These are phyloP conservation scores for Calidris pugnax DNA, from an alignment of 2,113 vertebrate genomes.

Conservation along the genomic window DNA sequence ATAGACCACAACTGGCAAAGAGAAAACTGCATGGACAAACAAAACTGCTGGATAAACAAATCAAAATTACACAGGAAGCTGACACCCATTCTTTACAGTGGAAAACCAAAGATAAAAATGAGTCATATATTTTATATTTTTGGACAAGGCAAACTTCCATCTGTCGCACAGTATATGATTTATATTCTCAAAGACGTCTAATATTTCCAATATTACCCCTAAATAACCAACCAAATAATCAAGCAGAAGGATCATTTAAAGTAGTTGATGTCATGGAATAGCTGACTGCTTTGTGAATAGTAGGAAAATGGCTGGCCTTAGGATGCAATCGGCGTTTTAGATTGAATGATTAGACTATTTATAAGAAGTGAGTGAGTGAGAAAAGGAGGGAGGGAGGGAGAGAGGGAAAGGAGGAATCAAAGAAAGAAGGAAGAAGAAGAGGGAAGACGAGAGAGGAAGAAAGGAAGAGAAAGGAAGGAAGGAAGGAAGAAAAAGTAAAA, in stretches of 20 bases:
- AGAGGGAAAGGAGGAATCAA: neutral
- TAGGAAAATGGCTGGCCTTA: neutral
- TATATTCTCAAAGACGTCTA: constrained; percentile 70
- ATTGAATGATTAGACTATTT: neutral
- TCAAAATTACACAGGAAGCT: constrained; percentile 84
- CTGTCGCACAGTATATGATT: constrained; percentile 69
- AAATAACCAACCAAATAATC: constrained; percentile 67
- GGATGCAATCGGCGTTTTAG: constrained; percentile 21
- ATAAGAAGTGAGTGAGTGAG: neutral
- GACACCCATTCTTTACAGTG: constrained; percentile 77
- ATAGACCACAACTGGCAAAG: constrained; percentile 81
- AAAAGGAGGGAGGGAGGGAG: neutral
- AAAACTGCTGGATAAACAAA: constrained; percentile 91
- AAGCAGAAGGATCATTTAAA: constrained; percentile 70
- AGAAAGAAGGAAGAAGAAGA: neutral
- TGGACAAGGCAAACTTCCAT: constrained; percentile 73
- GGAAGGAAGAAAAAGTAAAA: neutral
- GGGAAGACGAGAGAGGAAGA: neutral
- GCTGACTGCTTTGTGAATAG: constrained; percentile 25
- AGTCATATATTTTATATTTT: constrained; percentile 78
- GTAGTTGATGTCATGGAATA: constrained; percentile 66
- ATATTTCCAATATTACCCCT: constrained; percentile 75
- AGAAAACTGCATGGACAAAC: constrained; percentile 83
- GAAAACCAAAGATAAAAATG: constrained; percentile 83
- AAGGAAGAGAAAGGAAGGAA: neutral